These are phyloP conservation scores for Venusia cambrica DNA, from an alignment of 2,888 invertebrate species.

Conservation along the genomic window DNA sequence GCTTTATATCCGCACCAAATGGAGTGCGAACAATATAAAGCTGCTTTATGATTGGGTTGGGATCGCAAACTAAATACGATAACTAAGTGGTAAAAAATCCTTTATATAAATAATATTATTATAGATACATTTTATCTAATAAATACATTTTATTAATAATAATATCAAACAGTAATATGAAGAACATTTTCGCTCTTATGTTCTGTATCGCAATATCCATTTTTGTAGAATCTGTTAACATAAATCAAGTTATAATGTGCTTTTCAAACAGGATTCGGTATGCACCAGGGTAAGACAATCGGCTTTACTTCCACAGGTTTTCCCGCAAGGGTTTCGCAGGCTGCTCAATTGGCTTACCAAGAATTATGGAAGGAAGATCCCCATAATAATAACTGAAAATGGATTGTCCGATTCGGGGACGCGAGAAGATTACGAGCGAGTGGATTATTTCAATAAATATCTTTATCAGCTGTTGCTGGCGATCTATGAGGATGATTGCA, in stretches of 20 bases:
- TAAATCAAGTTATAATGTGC: neutral
- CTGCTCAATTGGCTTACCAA: constrained; percentile 83
- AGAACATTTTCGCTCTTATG: too few relatives aligned
- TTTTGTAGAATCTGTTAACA: too few relatives aligned
- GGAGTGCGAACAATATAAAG: too few relatives aligned
- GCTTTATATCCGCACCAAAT: too few relatives aligned
- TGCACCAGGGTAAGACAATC: constrained; percentile 20
- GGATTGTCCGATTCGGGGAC: constrained; percentile 77
- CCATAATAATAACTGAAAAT: constrained; percentile 82
- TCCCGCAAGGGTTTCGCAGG: constrained; percentile 83
- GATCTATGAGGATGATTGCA: constrained; percentile 61
- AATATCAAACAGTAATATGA: neutral
- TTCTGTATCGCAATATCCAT: too few relatives aligned
- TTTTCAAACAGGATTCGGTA: constrained; percentile 8
- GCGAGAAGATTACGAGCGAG: constrained; percentile 61
- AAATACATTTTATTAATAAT: too few relatives aligned
- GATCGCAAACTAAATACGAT: too few relatives aligned
- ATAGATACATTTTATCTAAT: too few relatives aligned
- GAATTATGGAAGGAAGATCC: constrained; percentile 78
- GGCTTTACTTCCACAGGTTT: too few relatives aligned
- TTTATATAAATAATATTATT: too few relatives aligned
- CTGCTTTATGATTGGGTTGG: too few relatives aligned
- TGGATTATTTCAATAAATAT: constrained; percentile 77
- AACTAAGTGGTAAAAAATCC: too few relatives aligned
- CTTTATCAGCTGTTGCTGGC: constrained; percentile 62